Evolutionary conservation across 2,797 vertebrate genomes (phyloP).

Genomic region (Linurgus olivaceus): DNA sequence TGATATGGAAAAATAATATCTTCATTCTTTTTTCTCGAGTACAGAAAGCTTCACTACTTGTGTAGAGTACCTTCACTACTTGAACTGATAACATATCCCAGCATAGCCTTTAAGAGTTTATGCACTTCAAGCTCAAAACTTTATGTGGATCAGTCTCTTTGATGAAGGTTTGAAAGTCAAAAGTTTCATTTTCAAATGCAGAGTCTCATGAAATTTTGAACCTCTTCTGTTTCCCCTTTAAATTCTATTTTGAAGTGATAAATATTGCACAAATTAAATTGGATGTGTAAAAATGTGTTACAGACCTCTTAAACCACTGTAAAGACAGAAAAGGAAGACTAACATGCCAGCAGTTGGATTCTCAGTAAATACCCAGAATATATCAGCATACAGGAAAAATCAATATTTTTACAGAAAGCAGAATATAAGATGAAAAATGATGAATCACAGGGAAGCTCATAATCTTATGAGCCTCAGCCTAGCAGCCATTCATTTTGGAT

Average conservation of each 20-base stretch:
- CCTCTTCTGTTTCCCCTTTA: not conserved
- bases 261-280: not conserved
- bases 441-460: conserved; percentile 1
- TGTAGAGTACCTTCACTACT: not conserved
- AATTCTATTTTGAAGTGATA: not conserved
- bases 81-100: not conserved
- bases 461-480: conserved; percentile 6
- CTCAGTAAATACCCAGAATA: not conserved
- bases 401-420: conserved; percentile 36
- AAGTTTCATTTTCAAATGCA: not conserved
- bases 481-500: conserved; percentile 36
- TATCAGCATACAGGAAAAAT: not conserved
- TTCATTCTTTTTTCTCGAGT: not conserved
- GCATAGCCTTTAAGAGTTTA: not conserved
- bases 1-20: not conserved
- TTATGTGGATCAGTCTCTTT: not conserved
- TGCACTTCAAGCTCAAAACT: not conserved
- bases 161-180: not conserved
- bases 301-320: not conserved
- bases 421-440: not conserved
- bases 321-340: not conserved
- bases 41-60: not conserved
- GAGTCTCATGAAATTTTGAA: not conserved
- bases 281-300: not conserved
- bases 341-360: not conserved